A percentile compares a stretch with the other conserved stretches of the same genome.
These are phyloP conservation scores for Poicephalus meyeri DNA, from an alignment of 2,113 vertebrate genomes.

Conservation along the genomic window DNA sequence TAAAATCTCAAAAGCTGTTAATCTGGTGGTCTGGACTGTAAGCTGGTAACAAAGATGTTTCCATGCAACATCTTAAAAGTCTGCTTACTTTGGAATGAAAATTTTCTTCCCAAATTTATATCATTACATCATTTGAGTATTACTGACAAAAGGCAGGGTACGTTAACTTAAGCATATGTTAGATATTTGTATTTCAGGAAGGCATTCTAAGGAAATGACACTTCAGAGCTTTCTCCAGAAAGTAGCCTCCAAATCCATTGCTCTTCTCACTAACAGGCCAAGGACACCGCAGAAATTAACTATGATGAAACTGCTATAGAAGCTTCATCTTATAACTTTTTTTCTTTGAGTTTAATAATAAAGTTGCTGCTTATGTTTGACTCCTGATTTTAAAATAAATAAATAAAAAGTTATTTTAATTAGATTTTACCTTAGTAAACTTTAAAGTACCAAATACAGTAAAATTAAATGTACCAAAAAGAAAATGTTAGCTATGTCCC, in stretches of 20 bases:
- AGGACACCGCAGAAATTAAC: not conserved
- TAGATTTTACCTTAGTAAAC: not conserved
- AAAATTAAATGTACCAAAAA: not conserved
- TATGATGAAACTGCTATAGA: not conserved
- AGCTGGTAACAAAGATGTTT: not conserved
- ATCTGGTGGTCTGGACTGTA: not conserved
- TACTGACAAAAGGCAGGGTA: not conserved
- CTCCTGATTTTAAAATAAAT: not conserved
- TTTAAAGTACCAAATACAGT: not conserved
- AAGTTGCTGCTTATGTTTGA: not conserved
- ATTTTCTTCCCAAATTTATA: not conserved
- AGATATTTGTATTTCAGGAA: not conserved
- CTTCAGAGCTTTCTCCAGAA: not conserved
- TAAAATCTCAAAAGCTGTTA: not conserved
- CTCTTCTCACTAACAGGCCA: not conserved
- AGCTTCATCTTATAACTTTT: not conserved
- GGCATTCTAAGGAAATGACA: not conserved
- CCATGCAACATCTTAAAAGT: not conserved
- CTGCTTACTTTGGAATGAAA: not conserved
- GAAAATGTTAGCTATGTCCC: not conserved
- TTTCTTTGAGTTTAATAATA: not conserved
- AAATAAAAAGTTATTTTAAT: not conserved
- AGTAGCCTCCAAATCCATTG: not conserved
- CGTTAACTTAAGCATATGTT: not conserved
- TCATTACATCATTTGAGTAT: not conserved